Evolutionary conservation across 1,140 invertebrate genomes (phyloP).

Genomic region (Drosophila funebris): DNA sequence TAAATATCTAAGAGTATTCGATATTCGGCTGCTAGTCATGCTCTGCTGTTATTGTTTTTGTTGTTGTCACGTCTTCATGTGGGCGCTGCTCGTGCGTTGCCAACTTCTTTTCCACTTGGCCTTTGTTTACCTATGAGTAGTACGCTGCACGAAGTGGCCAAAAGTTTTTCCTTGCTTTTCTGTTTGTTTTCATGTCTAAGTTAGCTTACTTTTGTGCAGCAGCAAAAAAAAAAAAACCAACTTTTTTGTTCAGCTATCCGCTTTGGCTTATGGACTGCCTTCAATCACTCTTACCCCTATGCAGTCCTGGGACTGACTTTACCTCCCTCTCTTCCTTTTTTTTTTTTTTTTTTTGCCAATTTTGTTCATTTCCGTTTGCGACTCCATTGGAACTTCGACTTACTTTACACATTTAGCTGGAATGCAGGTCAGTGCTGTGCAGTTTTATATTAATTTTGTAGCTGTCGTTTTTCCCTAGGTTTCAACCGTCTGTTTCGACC

Average conservation of each 20-base stretch:
- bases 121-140: slow-evolving; percentile 65
- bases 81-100: slow-evolving; percentile 43
- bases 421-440: slow-evolving; percentile 66
- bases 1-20: not conserved
- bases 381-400: slow-evolving; percentile 52
- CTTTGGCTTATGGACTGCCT: slow-evolving; percentile 49
- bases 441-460: slow-evolving; percentile 64
- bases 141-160: slow-evolving; percentile 37
- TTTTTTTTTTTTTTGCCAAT: slow-evolving; percentile 46
- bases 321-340: not conserved
- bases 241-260: slow-evolving; percentile 32
- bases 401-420: slow-evolving; percentile 40
- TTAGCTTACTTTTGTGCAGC: slow-evolving; percentile 61
- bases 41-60: not conserved
- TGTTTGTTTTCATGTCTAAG: slow-evolving; percentile 68
- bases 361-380: slow-evolving; percentile 68
- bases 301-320: not conserved
- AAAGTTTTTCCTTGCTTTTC: slow-evolving; percentile 57
- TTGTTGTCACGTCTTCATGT: slow-evolving; percentile 23
- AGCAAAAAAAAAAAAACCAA: slow-evolving; percentile 12
- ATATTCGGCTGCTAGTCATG: too few relatives aligned
- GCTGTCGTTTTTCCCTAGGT: slow-evolving; percentile 4
- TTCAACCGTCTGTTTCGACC: slow-evolving; percentile 42
- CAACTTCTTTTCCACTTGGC: slow-evolving; percentile 57
- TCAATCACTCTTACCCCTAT: slow-evolving; percentile 45